A percentile compares a stretch with the other conserved stretches of the same genome.
phyloP scores from a whole-genome alignment of 1,140 invertebrate genomes.

The Arctopsyche grandis region DNA sequence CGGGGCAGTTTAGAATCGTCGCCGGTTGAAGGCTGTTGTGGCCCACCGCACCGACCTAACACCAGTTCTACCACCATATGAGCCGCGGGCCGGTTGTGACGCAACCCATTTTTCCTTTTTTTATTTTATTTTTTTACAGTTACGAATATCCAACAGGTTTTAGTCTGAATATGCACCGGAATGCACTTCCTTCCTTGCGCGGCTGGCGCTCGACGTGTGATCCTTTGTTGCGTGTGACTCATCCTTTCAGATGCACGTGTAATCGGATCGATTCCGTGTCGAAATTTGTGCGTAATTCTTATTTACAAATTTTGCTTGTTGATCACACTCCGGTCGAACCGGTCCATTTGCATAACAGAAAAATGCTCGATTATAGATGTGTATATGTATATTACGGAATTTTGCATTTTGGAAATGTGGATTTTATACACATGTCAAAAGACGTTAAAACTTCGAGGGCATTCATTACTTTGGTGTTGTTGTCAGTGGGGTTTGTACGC shows the following conservation, averaged over 20 bases:
- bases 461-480: too few relatives aligned
- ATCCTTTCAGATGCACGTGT: too few relatives aligned
- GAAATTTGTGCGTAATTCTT: not conserved
- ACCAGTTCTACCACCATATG: slow-evolving; percentile 38
- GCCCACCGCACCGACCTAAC: not conserved
- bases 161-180: slow-evolving; percentile 21
- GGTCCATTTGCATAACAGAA: not conserved
- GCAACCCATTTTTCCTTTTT: slow-evolving; percentile 36
- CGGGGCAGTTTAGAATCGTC: slow-evolving; percentile 36
- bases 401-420: not conserved
- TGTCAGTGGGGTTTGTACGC: too few relatives aligned
- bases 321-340: not conserved
- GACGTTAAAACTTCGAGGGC: not conserved
- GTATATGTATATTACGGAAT: not conserved
- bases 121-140: slow-evolving; percentile 28
- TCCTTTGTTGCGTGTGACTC: too few relatives aligned
- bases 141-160: slow-evolving; percentile 39
- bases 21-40: slow-evolving; percentile 12
- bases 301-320: not conserved
- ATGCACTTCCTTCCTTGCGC: slow-evolving; percentile 28
- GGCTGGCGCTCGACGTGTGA: too few relatives aligned
- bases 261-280: not conserved
- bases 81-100: slow-evolving; percentile 16
- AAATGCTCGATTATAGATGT: not conserved
- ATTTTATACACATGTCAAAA: too few relatives aligned